Evolutionary conservation across 1,140 invertebrate genomes (phyloP), one percentile per base, ranked within the genome.

Genomic region (Gerris buenoi): DNA sequence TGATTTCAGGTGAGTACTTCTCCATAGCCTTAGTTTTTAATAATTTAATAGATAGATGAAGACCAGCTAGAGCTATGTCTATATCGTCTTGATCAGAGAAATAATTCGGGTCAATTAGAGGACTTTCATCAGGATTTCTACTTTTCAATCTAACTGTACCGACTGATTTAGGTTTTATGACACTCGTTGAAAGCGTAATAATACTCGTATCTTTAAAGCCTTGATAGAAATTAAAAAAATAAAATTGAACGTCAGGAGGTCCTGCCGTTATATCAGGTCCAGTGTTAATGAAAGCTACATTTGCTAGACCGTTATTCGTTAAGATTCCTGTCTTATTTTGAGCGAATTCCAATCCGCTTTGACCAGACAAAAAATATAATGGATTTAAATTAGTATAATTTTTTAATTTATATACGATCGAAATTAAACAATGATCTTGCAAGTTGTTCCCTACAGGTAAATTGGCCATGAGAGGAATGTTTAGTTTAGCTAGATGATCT

Each of bases 21-120:
- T 10, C 5, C 63, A 77, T 65, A 0, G 73, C 69, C 22, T 65
- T 29, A 1, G 75, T 73, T 25, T 72, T 61, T 1, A 58, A 27
- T n/a, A 69, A 56, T 0, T 33, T 2, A 0, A 63, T 29, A 10
- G 63, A 62, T 3, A 72, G 13, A 15, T 64, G 61, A 0, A 75
- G 22, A 1, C 64, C 64, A 72, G 76, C 76, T 74, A 89, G 82
- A 74, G 90, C 75, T 46, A 85, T 75, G 69, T 83, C 80, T 5
- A 89, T 75, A 72, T 91, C 89, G 2, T 81, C 74, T 0, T 83
- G 82, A 75, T 88, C 77, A 0, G 82, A 75, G 46, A 87, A 87
- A 73, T 92, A 93, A 72, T 89, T 89, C 0, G 91, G 88, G 75
- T 89, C 86, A 46, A 95, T 90, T 2, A 83, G 74, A 0, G 93